Evolutionary conservation across 2,888 invertebrate genomes (phyloP), one percentile per base, ranked within the genome.

Genomic region (Ornithoptera alexandrae): DNA sequence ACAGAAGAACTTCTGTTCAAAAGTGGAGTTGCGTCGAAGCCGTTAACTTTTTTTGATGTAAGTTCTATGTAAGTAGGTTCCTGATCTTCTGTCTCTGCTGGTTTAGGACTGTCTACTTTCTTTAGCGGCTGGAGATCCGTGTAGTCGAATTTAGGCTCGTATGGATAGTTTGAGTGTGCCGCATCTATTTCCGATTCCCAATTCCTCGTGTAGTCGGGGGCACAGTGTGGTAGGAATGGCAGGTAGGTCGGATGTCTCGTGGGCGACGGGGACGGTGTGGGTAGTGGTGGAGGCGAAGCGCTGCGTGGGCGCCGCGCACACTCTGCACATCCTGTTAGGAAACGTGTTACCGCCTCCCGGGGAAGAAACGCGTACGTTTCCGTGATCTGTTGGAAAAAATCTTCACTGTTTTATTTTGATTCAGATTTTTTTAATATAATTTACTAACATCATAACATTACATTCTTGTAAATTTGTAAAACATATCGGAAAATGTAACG

Each of bases 281-380:
- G 93, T 0, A 94, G 87, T 1, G 93, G 93, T 0, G 93, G 90
- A 0, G 94, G 95, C 70, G 95, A 95, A 69, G 92, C 84, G 75
- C 95, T 95, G 84, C 95, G 94, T 79, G 95, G 95, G 81, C 95
- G 95, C 83, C 96, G 95, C 84, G 97, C 97, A 89, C 98, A 98
- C 89, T 98, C 98, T 60, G 97, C 96, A 88, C 98, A 98, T 79
- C 98, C 97, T 88, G 98, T 95, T 71, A 98, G 95, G 93, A 98
- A 98, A 79, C 97, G 96, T 71, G 98, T 98, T 84, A 98, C 98
- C 65, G 98, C 98, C 90, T 98, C 98, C 70, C 98, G 95, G 6
- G 98, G 98, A 78, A 98, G 94, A 85, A 98, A 98, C 65, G 98
- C 98, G 93, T 97, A 98, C 72, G 97, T 98, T 93, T 98, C 98